phyloP scores from a whole-genome alignment of 2,888 invertebrate genomes.

The Mechanitis mazaeus region DNA sequence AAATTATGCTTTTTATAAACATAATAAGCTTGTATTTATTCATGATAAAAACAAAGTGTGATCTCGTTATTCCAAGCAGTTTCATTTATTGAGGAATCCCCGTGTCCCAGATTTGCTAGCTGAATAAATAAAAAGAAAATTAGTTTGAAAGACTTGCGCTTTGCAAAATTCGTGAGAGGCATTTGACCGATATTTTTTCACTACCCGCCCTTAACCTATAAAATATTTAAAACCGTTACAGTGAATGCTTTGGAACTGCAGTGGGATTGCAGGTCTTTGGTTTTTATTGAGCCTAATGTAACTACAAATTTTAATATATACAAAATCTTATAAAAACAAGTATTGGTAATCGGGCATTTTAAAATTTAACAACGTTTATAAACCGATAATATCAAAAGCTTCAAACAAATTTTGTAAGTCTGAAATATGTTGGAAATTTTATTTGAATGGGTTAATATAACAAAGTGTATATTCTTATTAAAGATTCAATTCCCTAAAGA shows the following conservation, averaged over 20 bases:
- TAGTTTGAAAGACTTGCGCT: slow-evolving; percentile 23
- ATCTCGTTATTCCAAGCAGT: slow-evolving; percentile 8
- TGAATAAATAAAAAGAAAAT: slow-evolving; percentile 27
- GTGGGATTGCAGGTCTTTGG: neutral
- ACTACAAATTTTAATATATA: no score
- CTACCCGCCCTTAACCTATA: slow-evolving; percentile 26
- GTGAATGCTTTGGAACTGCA: slow-evolving; percentile 13
- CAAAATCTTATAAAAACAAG: no score
- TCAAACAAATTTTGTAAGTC: neutral
- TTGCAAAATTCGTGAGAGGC: slow-evolving; percentile 25
- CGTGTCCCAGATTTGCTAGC: slow-evolving; percentile 18
- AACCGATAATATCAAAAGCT: neutral
- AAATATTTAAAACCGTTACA: slow-evolving; percentile 24
- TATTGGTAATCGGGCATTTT: neutral
- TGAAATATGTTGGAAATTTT: neutral
- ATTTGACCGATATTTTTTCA: slow-evolving; percentile 29
- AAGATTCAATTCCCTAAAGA: slow-evolving; percentile 18
- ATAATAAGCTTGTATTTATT: neutral
- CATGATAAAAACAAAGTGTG: neutral
- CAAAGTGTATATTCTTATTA: slow-evolving; percentile 6
- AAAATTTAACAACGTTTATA: neutral
- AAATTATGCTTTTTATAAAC: no score
- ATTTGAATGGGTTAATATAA: neutral
- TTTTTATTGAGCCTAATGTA: neutral
- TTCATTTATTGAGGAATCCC: slow-evolving; percentile 16